Conservation (phyloP, 2,888 invertebrate species). For the Thereva nobilitata region DNA sequence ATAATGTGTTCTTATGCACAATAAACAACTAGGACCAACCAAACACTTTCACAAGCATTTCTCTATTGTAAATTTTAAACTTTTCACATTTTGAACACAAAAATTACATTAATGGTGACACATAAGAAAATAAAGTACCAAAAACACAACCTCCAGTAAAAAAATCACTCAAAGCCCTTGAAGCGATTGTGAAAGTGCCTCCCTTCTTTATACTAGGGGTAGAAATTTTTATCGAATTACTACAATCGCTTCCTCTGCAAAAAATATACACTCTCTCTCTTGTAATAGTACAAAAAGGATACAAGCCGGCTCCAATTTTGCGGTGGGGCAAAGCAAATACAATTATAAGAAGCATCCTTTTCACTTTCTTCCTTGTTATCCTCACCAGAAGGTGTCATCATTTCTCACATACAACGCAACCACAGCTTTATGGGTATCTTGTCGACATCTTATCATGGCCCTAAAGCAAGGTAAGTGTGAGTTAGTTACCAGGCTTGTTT, state of each 20-base stretch:
- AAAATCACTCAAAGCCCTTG: background rate
- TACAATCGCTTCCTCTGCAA: slow-evolving; percentile 18
- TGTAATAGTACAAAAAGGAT: too few relatives aligned
- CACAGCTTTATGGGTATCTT: slow-evolving; percentile 5
- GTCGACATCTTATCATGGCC: background rate
- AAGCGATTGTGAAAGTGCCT: slow-evolving; percentile 13
- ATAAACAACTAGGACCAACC: too few relatives aligned
- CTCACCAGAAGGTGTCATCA: slow-evolving; percentile 14
- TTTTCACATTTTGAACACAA: too few relatives aligned
- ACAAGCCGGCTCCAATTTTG: background rate
- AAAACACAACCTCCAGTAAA: too few relatives aligned
- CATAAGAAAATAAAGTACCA: too few relatives aligned
- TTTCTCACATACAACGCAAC: slow-evolving; percentile 19
- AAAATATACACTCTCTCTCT: too few relatives aligned
- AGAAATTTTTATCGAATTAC: slow-evolving; percentile 29
- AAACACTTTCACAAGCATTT: too few relatives aligned
- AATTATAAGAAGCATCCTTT: slow-evolving; percentile 19
- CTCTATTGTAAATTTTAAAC: too few relatives aligned
- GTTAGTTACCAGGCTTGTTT: too few relatives aligned
- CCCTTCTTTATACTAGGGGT: slow-evolving; percentile 9
- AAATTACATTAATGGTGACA: too few relatives aligned
- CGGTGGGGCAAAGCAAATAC: slow-evolving; percentile 10
- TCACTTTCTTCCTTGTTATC: slow-evolving; percentile 9
- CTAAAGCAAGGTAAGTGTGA: too few relatives aligned
- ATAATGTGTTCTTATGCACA: too few relatives aligned